These are phyloP conservation scores for Cyphotilapia sp. DNA, from an alignment of 2,113 vertebrate genomes.

Conservation along the genomic window DNA sequence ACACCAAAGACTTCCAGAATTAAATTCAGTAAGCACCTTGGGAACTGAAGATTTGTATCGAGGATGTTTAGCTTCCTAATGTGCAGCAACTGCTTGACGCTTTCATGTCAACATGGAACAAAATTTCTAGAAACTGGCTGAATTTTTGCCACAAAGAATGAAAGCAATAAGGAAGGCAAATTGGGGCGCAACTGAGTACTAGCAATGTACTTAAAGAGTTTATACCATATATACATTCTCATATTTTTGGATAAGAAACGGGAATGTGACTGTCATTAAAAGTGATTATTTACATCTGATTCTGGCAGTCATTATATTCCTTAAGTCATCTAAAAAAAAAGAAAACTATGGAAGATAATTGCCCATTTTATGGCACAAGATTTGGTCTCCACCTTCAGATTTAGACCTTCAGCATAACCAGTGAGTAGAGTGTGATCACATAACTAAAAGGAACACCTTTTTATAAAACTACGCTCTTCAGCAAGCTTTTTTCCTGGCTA, in stretches of 20 bases:
- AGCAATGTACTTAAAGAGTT: neutral
- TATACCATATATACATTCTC: neutral
- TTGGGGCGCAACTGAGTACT: neutral
- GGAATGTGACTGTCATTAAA: neutral
- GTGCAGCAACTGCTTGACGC: neutral
- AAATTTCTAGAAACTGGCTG: neutral
- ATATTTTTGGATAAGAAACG: neutral
- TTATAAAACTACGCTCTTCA: neutral
- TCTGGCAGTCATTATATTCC: neutral
- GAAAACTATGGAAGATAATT: neutral
- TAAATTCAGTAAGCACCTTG: neutral
- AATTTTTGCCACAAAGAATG: neutral
- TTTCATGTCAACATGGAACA: neutral
- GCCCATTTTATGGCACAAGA: neutral
- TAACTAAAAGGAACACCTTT: neutral
- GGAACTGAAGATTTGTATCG: neutral
- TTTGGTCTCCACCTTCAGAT: neutral
- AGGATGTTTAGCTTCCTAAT: neutral
- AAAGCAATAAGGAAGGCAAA: neutral
- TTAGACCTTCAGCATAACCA: neutral
- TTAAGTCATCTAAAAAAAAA: neutral
- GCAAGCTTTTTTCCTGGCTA: neutral
- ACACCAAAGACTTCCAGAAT: neutral
- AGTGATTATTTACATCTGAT: neutral
- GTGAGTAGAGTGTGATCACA: neutral